Percentiles rank a stretch among this genome's conserved stretches.
These are phyloP conservation scores for Phylloscopus trochiloides DNA, from an alignment of 2,113 vertebrate genomes.

Conservation along the genomic window DNA sequence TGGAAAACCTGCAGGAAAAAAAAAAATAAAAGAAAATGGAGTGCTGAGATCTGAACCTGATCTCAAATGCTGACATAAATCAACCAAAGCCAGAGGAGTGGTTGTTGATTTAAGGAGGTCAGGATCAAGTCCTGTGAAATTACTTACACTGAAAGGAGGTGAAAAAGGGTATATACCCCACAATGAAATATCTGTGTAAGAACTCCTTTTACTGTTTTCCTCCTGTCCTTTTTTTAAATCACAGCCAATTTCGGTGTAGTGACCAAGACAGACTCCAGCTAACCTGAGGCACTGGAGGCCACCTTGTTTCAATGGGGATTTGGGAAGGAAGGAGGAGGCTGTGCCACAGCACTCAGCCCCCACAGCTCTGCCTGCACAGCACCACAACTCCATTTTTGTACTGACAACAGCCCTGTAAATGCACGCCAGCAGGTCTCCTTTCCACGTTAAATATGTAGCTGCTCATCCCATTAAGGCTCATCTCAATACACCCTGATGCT, in stretches of 20 bases:
- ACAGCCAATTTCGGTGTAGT: not conserved
- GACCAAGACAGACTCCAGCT: not conserved
- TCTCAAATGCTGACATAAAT: not conserved
- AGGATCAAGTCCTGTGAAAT: not conserved
- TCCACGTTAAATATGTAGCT: not conserved
- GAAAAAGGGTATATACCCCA: not conserved
- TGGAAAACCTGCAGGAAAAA: not conserved
- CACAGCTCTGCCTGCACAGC: not conserved
- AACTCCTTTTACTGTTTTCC: not conserved
- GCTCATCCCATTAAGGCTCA: not conserved
- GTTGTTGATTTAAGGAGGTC: not conserved
- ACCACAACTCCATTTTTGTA: not conserved
- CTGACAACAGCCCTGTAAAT: not conserved
- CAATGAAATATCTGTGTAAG: not conserved
- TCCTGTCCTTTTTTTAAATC: not conserved
- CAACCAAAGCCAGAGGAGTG: not conserved
- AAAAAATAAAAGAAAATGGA: not conserved
- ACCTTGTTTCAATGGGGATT: rapidly evolving
- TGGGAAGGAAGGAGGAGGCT: not conserved
- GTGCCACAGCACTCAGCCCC: rapidly evolving
- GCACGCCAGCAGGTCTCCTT: not conserved
- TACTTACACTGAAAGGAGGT: not conserved
- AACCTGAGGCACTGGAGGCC: not conserved
- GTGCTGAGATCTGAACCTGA: not conserved
- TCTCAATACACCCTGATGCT: not conserved